Base-by-base conservation (phyloP, 1,140 invertebrate genomes). In the Papilio aristodemus region DNA sequence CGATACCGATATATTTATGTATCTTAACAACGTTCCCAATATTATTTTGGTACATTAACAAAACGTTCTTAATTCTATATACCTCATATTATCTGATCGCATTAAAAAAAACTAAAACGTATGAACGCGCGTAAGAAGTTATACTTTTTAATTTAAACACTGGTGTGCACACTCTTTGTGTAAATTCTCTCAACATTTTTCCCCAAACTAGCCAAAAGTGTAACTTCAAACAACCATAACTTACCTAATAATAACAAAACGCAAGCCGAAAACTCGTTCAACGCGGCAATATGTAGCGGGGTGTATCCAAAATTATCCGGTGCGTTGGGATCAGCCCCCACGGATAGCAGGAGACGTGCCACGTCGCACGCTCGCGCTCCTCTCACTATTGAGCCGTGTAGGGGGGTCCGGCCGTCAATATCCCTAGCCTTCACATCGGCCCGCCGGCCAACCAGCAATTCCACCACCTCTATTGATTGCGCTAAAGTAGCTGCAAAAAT, bases 331-430 rank as follows among this genome's bases (percentile, higher is more conserved):
- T 95, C 93, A 0, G 96, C 95, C 1, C 96, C 95, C 0, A 93
- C 93, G 50, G 93, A 92, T 1, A 95, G 81, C 1, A 97, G 83
- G 4, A 94, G 79, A 66, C 93, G 92, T 8, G 95, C 95, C 64
- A 95, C 94, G 74, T 97, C 96, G 46, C 94, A 93, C 1, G 95
- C 94, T 41, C 95, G 90, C 0, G 95, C 94, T 14, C 95, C 94
- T 86, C 96, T 95, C 0, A 96, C 95, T 39, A 96, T 95, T 0
- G 95, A 95, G 9, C 94, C 93, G 80, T 98, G 97, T 7, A 98
- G 86, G 0, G 96, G 94, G 7, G 95, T 96, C 76, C 95, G 91
- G 0, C 95, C 95, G 73, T 96, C 95, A 1, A 92, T 86, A 72
- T 96, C 95, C 25, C 92, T 85, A 5, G 93, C 93, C 73, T 94